Base-by-base conservation (phyloP, 2,888 invertebrate genomes). In the Cheilosia vernalis region DNA sequence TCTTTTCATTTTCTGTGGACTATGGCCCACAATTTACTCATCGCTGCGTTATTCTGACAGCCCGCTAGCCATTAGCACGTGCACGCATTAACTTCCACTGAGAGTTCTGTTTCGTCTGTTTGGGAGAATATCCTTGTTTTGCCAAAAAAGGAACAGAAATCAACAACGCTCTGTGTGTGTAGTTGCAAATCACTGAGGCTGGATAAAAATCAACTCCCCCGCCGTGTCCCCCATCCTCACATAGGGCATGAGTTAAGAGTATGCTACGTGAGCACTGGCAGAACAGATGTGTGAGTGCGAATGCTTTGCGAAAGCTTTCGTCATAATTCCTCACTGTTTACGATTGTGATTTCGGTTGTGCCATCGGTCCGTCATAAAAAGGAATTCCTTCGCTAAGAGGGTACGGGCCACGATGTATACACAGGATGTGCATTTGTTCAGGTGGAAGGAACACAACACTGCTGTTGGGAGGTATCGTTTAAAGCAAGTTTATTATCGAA, bases 1-100 rank as follows among this genome's bases (percentile, higher is more conserved):
- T 51, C 67, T 58, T 51, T 51, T 33, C 58, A 7, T 30, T 67
- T 15, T 49, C 51, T 37, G 17, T 49, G 9, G 19, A 17, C 55
- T 21, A 9, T 24, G 60, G 7, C 4, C n/a, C 47, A 61, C 61
- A 53, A 53, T 55, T 37, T 30, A 56, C 49, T 42, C 55, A 42
- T 55, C 63, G 64, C 55, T 70, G 72, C 76, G 76, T 80, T 80
- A 77, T 77, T 80, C 70, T 84, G 84, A 79, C 80, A 85, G 80
- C 61, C 85, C 67, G 76, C 67, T 81, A 51, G 88, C 90, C 90
- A 91, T 92, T 92, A 91, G 90, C 92, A 92, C 92, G 92, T 91
- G 92, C 91, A 91, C 89, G 89, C 90, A 91, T 91, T 91, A 89
- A 88, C 83, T 81, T 81, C 42, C 58, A 70, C 73, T 60, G 64